Evolutionary conservation across 64 coral and sea anemone species (phyloP).

Genomic region (Stichodactyla mertensii): DNA sequence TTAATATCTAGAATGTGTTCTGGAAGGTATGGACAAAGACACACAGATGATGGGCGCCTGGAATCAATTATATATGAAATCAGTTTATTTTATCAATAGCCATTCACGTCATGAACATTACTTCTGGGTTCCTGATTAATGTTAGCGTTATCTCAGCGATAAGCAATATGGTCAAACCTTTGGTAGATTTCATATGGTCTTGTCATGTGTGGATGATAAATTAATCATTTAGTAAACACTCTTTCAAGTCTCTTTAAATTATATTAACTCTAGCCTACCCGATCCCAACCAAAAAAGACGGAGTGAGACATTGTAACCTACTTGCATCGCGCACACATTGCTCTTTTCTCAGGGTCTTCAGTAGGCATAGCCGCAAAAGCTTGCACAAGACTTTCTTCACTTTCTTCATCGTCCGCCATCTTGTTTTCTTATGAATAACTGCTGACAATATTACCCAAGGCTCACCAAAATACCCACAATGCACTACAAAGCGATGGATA

Average conservation of each 20-base stretch:
- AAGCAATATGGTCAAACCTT: no score
- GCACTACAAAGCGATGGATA: not conserved
- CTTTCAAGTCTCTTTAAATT: not conserved
- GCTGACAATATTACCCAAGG: conserved; percentile 21
- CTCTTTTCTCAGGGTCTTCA: conserved; percentile 50
- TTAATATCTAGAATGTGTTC: conserved; percentile 43
- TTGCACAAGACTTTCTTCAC: conserved; percentile 40
- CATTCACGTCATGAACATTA: no score
- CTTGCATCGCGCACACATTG: conserved; percentile 76
- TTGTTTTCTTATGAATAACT: conserved; percentile 27
- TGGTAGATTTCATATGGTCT: no score
- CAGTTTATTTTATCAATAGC: no score
- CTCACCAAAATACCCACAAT: conserved; percentile 11
- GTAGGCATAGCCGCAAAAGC: conserved; percentile 62
- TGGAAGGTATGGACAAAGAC: conserved; percentile 74
- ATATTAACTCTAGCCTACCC: not conserved
- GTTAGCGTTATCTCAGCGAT: no score
- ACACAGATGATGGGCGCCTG: conserved; percentile 83
- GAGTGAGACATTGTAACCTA: conserved; percentile 18
- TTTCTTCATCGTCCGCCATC: conserved; percentile 40
- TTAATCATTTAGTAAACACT: no score
- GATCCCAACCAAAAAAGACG: not conserved
- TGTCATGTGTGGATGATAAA: no score
- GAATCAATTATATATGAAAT: not conserved
- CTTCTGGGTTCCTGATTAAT: no score